Base-by-base conservation (phyloP, 2,888 invertebrate genomes). In the Cantharis rustica region DNA sequence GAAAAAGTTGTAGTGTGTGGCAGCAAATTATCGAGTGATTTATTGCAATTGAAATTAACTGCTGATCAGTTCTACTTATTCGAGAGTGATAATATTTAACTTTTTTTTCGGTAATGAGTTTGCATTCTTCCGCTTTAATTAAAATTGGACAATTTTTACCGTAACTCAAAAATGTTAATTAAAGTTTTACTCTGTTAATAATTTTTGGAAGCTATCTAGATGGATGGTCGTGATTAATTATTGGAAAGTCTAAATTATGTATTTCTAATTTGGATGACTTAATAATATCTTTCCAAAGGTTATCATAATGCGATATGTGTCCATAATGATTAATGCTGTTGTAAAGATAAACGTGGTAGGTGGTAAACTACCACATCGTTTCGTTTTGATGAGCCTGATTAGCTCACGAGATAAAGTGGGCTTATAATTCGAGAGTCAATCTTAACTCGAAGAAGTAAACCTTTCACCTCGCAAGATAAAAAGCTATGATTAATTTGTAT, bases 11-110 rank as follows among this genome's bases (percentile, higher is more conserved):
- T 20, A 66, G 23, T 66, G 16, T 64, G 64, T 66, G 17, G 16
- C 16, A 66, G 64, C n/a, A 66, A 66, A 66, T 66, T n/a, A 66
- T 20, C 20, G 1, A 66, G n/a, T 66, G 64, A 66, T 66, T 66
- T 66, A 66, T 66, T 20, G 64, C 64, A 23, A 66, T 66, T 66
- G 64, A 66, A 66, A 66, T 66, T 66, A 66, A 16, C 64, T 66
- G 20, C 20, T 20, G 64, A 66, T 20, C 23, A 66, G 64, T 66
- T 66, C 64, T 66, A 66, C 64, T 66, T 66, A 66, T 13, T 20
- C 20, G 5, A 16, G 20, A 66, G 11, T 16, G 64, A 66, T 66
- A 66, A 66, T 66, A 20, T 66, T 17, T 20, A 20, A 47, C 7
- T 47, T 47, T 47, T 47, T n/a, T 47, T 47, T 13, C n/a, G 4